Base-by-base conservation (phyloP, 2,113 vertebrate species). In the Chaetodon trifascialis region DNA sequence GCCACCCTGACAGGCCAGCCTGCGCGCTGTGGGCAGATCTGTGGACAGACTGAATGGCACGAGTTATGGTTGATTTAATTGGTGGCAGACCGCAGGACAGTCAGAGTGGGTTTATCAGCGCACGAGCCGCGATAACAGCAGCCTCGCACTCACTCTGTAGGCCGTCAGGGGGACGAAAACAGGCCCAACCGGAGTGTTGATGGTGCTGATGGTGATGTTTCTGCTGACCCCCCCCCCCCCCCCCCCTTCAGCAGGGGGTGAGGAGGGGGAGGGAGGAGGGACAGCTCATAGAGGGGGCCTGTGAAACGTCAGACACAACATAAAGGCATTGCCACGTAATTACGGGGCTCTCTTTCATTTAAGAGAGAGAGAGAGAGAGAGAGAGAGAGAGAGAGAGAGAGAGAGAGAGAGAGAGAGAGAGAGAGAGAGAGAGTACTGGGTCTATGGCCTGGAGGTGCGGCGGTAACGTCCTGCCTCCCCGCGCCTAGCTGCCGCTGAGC, bases 271-370 rank as follows among this genome's bases (percentile, higher is more conserved):
- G 6, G 15, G 47, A 11, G 52, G 23, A 44, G 51, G 25, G 30
- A 17, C 3, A 10, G 34, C 25, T 42, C 36, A 44, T 47, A 44
- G 30, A 82, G 88, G 92, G 90, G 95, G 89, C 92, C 95, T 96
- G 96, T 93, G 89, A 92, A 96, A 94, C 95, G 95, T 97, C 96
- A 95, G 95, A 91, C 92, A 88, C 94, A 89, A 92, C 96, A 95
- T 95, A 94, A 95, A 96, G 94, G 89, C 92, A 86, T 90, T 94
- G 95, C 96, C 96, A 96, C 95, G 95, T 96, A 97, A 97, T 97
- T 96, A 95, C 88, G 94, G 92, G 91, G 84, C 94, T 93, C 64
- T 58, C 65, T 79, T 51, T 58, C 65, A 49, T 36, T 54, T 46
- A 42, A 47, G 59, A n/a, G 62, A 54, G 86, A 69, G 59, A 59